Evolutionary conservation across 2,113 vertebrate species (phyloP).

Genomic region (Heteronetta atricapilla): DNA sequence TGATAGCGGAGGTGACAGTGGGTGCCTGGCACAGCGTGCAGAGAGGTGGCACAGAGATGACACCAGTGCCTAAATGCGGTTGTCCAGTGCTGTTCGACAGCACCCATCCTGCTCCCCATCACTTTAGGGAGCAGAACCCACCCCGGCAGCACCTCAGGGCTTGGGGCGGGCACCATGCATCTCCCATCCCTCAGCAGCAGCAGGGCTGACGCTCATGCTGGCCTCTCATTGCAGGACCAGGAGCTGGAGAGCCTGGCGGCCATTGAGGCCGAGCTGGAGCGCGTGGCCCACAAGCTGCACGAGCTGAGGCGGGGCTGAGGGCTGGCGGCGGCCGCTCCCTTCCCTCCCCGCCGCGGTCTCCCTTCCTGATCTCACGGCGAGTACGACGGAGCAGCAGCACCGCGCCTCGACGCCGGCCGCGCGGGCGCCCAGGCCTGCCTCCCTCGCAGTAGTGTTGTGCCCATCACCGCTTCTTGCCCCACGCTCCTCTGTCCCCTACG

Average conservation of each 20-base stretch:
- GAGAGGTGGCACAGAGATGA: not conserved
- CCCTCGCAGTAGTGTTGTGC: slow-evolving; percentile 13
- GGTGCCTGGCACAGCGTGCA: fast-evolving
- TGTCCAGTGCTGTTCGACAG: fast-evolving
- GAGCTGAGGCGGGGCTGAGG: slow-evolving; percentile 80
- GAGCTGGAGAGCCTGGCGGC: slow-evolving; percentile 91
- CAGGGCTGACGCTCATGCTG: not conserved
- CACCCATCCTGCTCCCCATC: not conserved
- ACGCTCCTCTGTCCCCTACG: not conserved
- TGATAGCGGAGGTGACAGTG: fast-evolving
- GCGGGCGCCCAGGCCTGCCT: slow-evolving; percentile 23
- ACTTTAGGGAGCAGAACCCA: no score
- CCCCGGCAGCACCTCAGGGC: not conserved
- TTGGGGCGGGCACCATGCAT: no score
- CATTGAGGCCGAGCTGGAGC: slow-evolving; percentile 94
- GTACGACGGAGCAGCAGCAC: not conserved
- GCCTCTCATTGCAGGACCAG: slow-evolving; percentile 81
- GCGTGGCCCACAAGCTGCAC: slow-evolving; percentile 89
- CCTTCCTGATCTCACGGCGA: not conserved
- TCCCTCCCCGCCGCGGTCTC: not conserved
- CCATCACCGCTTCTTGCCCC: slow-evolving; percentile 10
- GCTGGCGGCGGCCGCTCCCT: not conserved
- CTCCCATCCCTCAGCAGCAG: no score
- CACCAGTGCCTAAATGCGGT: fast-evolving
- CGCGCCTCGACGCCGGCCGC: not conserved